Conservation (phyloP, 2,113 vertebrate genomes). For the Empidonax traillii region DNA sequence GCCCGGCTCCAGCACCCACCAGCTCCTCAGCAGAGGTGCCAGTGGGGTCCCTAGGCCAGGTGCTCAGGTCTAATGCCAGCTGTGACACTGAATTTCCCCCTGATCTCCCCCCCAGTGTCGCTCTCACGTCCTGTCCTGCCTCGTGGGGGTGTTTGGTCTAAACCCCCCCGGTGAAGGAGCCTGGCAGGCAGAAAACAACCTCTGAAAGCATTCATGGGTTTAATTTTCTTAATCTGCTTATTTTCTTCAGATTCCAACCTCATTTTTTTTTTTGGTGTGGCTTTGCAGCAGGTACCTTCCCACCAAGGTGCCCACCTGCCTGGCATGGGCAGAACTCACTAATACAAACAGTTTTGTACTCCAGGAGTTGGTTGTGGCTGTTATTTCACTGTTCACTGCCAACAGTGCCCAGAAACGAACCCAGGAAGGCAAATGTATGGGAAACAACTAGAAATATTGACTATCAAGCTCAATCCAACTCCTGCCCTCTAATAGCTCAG, state of each 20-base stretch:
- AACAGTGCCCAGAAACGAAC: background rate
- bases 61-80: background rate
- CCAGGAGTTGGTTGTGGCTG: rapidly evolving
- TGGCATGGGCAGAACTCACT: background rate
- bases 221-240: background rate
- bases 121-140: background rate
- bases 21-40: background rate
- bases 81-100: background rate
- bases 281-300: background rate
- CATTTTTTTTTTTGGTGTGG: rapidly evolving
- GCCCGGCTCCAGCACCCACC: background rate
- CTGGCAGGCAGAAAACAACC: background rate
- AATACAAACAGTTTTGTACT: rapidly evolving
- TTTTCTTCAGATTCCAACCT: background rate
- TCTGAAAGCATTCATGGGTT: background rate
- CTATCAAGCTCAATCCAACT: rapidly evolving
- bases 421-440: rapidly evolving
- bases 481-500: background rate
- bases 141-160: background rate
- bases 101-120: background rate
- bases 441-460: background rate
- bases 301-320: rapidly evolving
- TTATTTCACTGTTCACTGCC: background rate
- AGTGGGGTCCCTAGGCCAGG: rapidly evolving
- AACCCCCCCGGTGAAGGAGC: background rate